Conservation (phyloP, 2,113 vertebrate species). For the Gambusia affinis region DNA sequence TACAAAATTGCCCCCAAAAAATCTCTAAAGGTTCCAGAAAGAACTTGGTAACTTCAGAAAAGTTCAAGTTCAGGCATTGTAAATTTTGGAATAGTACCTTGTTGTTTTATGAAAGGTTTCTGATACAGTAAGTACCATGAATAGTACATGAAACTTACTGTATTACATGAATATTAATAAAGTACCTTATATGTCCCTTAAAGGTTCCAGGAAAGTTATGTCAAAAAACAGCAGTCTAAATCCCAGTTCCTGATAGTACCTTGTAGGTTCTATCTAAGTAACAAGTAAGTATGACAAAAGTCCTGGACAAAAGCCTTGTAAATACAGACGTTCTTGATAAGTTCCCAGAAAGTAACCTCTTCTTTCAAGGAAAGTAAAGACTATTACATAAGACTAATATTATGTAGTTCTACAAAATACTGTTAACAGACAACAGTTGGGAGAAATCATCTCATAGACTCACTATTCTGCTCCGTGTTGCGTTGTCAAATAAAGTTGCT, state of each 20-base stretch:
- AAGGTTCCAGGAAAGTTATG: not conserved
- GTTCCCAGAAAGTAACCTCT: not conserved
- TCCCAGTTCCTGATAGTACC: not conserved
- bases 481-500: slow-evolving; percentile 92
- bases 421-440: not conserved
- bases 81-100: not conserved
- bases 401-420: not conserved
- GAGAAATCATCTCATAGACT: slow-evolving; percentile 67
- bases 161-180: not conserved
- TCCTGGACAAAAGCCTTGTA: not conserved
- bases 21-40: not conserved
- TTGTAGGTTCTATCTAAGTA: not conserved
- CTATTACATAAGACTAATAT: not conserved
- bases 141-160: not conserved
- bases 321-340: not conserved
- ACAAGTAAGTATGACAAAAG: not conserved
- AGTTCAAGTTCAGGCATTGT: not conserved
- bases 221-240: not conserved
- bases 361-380: not conserved
- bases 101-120: not conserved
- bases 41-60: not conserved
- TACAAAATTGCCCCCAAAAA: not conserved
- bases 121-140: not conserved
- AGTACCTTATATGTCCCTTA: not conserved
- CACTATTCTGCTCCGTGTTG: slow-evolving; percentile 95